Conservation (phyloP, 2,113 vertebrate species). For the Ciconia maguari region DNA sequence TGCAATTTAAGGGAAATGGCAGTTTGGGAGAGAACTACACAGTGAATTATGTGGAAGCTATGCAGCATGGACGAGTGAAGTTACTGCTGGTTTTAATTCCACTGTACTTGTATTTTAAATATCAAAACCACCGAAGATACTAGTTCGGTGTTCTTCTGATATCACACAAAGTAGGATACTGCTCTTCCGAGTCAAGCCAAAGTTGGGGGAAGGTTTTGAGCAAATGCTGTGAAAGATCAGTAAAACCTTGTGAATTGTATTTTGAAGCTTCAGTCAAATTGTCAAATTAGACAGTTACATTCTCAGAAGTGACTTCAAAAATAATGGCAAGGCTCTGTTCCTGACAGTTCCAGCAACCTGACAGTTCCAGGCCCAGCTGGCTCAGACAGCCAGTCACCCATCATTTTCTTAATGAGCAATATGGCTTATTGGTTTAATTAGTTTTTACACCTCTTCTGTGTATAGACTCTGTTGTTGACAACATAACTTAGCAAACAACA, state of each 20-base stretch:
- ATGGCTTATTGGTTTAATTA: not conserved
- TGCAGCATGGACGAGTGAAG: fast-evolving
- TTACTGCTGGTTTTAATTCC: not conserved
- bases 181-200: not conserved
- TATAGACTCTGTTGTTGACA: not conserved
- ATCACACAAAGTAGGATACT: not conserved
- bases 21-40: not conserved
- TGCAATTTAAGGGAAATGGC: not conserved
- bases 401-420: not conserved
- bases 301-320: not conserved
- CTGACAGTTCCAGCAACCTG: not conserved
- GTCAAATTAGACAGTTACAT: not conserved
- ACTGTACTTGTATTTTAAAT: not conserved
- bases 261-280: not conserved
- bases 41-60: not conserved
- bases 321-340: not conserved
- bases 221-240: not conserved
- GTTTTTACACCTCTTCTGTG: not conserved
- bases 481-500: not conserved
- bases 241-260: not conserved
- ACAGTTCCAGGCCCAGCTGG: not conserved
- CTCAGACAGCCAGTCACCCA: not conserved
- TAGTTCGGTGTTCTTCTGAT: not conserved
- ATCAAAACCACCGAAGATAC: not conserved
- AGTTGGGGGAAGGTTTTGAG: not conserved